Base-by-base conservation (phyloP, 2,888 invertebrate species). In the Dascillus cervinus region DNA sequence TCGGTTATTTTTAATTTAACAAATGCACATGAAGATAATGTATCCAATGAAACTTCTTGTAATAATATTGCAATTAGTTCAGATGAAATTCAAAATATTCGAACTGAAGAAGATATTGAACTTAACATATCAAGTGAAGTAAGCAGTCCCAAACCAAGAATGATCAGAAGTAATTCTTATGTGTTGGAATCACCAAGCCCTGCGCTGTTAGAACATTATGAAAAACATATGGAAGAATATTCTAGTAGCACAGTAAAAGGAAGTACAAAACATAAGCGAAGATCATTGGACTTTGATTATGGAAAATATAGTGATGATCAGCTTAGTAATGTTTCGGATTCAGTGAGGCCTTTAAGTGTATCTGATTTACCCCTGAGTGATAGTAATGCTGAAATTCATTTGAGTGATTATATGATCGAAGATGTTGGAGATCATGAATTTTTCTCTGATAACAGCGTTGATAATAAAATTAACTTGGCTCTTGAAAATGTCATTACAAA, bases 121-220 rank as follows among this genome's bases (percentile, higher is more conserved):
- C 10, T 5, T 3, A 12, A 21, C 17, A 6, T 13, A 11, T 15
- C 26, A 13, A 19, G 4, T 24, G 11, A 10, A 5, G 24, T 52
- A 58, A 12, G 55, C 57, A 32, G 47, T 55, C 63, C 5, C 65
- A 70, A 55, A 64, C 68, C 55, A 62, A 67, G 47, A 43, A 58
- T 83, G 32, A 68, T 79, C 6, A 70, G 87, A 28, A 82, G 83
- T 51, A 77, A 81, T 39, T 89, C 89, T 0, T 89, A 88, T 52
- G 82, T 83, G 1, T 61, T 89, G 25, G 77, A 86, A 0, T 68
- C 73, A 11, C 88, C 89, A 0, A 85, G 88, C 52, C 83, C 84
- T 1, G 76, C 78, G 40, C 69, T 89, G 4, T 54, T 81, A 12
- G 79, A 79, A 5, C 75, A 77, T 50, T 63, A 79, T 25, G 70